Base-by-base conservation (phyloP, 1,140 invertebrate species). In the Rhagoletis pomonella region DNA sequence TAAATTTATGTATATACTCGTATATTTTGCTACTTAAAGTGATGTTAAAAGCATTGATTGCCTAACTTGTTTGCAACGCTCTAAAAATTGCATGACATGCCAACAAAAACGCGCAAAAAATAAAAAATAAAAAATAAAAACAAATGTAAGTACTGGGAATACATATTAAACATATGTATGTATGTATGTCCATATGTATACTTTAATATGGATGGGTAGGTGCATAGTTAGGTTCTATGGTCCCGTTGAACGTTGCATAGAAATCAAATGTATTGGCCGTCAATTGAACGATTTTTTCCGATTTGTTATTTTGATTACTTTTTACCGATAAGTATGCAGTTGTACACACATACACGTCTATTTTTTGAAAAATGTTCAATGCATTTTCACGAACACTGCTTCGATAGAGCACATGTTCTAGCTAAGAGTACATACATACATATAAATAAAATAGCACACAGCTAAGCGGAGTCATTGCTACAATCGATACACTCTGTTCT, bases 51-150 rank as follows among this genome's bases (percentile, higher is more conserved):
- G 10, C 2, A 55, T 55, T 7, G 50, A 7, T 55, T 55, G 50
- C 50, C 50, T 55, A 7, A 55, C 50, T 55, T 55, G 50, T 55
- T 55, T 55, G 65, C 65, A 67, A 67, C 65, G 65, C 65, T 67
- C 65, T 67, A 67, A 67, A 67, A 67, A 67, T 67, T 42, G 65
- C 65, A 67, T 67, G 65, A 62, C 60, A 12, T 62, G 60, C 5
- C 50, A 62, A 62, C 60, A n/a, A 67, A 39, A 67, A 29, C 29
- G 42, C 42, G 19, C 19, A 67, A 67, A 67, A 29, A 55, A 55
- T 55, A 55, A 55, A 55, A 55, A 55, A 62, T 62, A 62, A 62
- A 5, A 10, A 62, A 55, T 55, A 55, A 55, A 55, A 5, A 7
- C 50, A 55, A 55, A 55, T 55, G 50, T 10, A 29, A 55, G 50